These are phyloP conservation scores for Micromys minutus DNA, from an alignment of 2,113 vertebrate species.

Conservation along the genomic window DNA sequence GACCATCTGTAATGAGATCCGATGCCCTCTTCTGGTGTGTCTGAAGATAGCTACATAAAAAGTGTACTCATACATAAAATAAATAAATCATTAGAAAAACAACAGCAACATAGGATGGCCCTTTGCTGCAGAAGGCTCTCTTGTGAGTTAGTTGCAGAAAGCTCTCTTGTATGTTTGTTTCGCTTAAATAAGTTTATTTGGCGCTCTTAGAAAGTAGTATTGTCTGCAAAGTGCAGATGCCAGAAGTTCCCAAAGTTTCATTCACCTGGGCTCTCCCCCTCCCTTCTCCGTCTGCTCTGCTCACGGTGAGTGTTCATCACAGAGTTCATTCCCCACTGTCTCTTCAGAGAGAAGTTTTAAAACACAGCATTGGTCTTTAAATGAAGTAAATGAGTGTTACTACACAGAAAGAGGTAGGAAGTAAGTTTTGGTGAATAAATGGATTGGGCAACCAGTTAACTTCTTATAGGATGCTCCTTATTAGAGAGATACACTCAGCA, in stretches of 20 bases:
- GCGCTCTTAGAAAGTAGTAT: neutral
- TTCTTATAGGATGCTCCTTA: neutral
- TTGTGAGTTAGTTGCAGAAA: neutral
- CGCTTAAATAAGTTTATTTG: neutral
- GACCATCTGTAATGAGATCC: too few species aligned
- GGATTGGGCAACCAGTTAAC: neutral
- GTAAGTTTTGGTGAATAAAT: neutral
- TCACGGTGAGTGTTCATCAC: too few species aligned
- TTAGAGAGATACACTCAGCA: neutral
- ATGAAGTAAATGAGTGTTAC: neutral
- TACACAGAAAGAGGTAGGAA: neutral
- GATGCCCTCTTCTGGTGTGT: too few species aligned
- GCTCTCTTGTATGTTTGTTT: neutral
- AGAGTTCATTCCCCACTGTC: neutral
- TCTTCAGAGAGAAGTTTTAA: conserved; percentile 16
- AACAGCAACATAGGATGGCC: too few species aligned
- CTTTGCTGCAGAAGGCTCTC: neutral
- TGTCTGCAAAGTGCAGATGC: neutral
- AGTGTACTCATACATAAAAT: too few species aligned
- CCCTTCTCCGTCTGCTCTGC: too few species aligned
- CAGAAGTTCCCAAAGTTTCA: conserved; percentile 15
- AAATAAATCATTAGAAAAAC: too few species aligned
- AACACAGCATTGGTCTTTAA: neutral
- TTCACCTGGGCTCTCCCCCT: neutral
- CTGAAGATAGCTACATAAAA: too few species aligned